A percentile compares a stretch with the other conserved stretches of the same genome.
These are phyloP conservation scores for Nothocercus nigrocapillus DNA, from an alignment of 2,113 vertebrate species.

Conservation along the genomic window DNA sequence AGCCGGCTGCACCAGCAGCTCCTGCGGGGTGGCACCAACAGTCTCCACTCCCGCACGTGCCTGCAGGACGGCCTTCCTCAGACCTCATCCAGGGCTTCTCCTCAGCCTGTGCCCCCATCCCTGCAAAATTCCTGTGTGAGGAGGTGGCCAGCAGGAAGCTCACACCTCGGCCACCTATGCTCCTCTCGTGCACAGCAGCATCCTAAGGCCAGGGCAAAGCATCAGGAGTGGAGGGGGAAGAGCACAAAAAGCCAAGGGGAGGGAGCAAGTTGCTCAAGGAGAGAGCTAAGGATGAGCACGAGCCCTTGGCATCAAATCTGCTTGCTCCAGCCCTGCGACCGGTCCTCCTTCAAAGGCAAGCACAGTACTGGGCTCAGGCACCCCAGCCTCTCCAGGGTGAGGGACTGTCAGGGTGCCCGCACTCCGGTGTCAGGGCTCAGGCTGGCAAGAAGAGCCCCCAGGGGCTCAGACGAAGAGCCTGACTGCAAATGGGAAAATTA, in stretches of 20 bases:
- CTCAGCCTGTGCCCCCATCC: not conserved
- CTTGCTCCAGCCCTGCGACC: not conserved
- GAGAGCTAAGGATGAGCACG: not conserved
- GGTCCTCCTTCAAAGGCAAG: not conserved
- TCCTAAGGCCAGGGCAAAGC: not conserved
- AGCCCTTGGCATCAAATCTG: not conserved
- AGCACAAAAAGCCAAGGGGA: not conserved
- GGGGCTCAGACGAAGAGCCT: not conserved
- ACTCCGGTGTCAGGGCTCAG: not conserved
- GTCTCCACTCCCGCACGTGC: rapidly evolving
- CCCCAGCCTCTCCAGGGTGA: rapidly evolving
- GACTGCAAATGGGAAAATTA: not conserved
- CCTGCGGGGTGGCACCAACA: not conserved
- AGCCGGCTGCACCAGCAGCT: not conserved
- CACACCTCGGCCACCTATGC: not conserved
- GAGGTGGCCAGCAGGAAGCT: not conserved
- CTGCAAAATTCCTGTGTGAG: not conserved
- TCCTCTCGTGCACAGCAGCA: not conserved
- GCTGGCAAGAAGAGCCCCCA: not conserved
- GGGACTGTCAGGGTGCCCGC: rapidly evolving
- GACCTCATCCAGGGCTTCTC: not conserved
- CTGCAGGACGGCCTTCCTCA: rapidly evolving
- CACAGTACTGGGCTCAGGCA: not conserved
- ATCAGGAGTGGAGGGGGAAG: no score
- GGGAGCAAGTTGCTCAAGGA: not conserved